A percentile compares a stretch with the other conserved stretches of the same genome.
Conservation (phyloP, 92 coral and sea anemone species). For the Parazoanthus atlanticus region DNA sequence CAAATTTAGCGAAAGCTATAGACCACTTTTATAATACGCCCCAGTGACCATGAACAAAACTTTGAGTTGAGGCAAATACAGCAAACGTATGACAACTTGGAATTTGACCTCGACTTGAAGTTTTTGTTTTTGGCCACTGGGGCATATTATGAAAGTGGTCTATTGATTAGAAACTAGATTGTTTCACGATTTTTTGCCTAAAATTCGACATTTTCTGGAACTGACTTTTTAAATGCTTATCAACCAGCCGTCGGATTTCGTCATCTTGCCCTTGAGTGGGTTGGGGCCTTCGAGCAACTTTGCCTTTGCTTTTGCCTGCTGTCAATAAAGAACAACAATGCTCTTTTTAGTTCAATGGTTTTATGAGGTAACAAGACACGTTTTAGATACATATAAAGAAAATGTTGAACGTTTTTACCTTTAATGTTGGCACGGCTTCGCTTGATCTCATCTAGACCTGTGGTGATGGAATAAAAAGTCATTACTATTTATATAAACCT, state of each 20-base stretch:
- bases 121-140: background rate
- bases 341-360: background rate
- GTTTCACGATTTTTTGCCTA: no score
- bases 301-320: background rate
- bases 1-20: no score
- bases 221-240: no score
- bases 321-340: background rate
- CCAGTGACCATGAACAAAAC: no score
- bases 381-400: background rate
- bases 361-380: background rate
- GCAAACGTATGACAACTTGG: no score
- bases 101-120: no score
- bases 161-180: no score
- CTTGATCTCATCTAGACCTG: slow-evolving; percentile 3
- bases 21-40: no score
- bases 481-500: background rate
- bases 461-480: background rate
- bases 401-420: background rate
- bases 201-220: background rate
- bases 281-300: background rate
- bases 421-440: background rate
- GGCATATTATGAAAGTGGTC: no score
- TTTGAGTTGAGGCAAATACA: no score
- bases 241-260: no score
- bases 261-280: no score